Percentiles rank a stretch among this genome's conserved stretches.
These are phyloP conservation scores for Drosophila borborema DNA, from an alignment of 2,888 invertebrate genomes.

Conservation along the genomic window DNA sequence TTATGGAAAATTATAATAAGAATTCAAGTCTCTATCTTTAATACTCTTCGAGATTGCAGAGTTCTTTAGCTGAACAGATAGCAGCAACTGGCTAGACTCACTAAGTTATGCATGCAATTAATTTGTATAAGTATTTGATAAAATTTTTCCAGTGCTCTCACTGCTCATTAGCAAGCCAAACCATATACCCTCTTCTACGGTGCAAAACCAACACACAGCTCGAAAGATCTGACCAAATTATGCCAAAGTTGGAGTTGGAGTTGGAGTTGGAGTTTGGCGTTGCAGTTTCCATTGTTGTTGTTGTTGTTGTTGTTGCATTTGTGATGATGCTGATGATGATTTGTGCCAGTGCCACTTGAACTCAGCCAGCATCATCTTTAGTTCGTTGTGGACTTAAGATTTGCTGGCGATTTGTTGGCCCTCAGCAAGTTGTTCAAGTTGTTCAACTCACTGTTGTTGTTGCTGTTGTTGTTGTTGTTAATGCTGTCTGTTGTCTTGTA, in stretches of 20 bases:
- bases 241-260: conserved; percentile 55
- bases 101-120: too few species aligned
- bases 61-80: not conserved
- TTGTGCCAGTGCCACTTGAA: conserved; percentile 67
- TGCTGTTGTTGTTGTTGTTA: conserved; percentile 18
- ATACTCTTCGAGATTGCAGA: not conserved
- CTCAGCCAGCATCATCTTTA: conserved; percentile 54
- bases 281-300: conserved; percentile 29
- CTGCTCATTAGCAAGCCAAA: too few species aligned
- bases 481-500: conserved; percentile 30
- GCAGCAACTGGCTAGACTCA: too few species aligned
- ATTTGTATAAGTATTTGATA: too few species aligned
- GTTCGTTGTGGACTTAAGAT: conserved; percentile 27
- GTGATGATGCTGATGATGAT: conserved; percentile 54
- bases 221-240: conserved; percentile 62
- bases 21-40: not conserved
- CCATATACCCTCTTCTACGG: not conserved
- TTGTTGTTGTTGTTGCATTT: conserved; percentile 21
- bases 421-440: conserved; percentile 36
- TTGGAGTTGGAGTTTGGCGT: conserved; percentile 16
- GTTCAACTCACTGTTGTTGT: not conserved
- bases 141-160: not conserved
- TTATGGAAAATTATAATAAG: not conserved
- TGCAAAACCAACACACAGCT: conserved; percentile 5
- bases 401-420: conserved; percentile 47